Evolutionary conservation across 1,140 invertebrate species (phyloP), one percentile per base, ranked within the genome.

Genomic region (Pentalonia nigronervosa): DNA sequence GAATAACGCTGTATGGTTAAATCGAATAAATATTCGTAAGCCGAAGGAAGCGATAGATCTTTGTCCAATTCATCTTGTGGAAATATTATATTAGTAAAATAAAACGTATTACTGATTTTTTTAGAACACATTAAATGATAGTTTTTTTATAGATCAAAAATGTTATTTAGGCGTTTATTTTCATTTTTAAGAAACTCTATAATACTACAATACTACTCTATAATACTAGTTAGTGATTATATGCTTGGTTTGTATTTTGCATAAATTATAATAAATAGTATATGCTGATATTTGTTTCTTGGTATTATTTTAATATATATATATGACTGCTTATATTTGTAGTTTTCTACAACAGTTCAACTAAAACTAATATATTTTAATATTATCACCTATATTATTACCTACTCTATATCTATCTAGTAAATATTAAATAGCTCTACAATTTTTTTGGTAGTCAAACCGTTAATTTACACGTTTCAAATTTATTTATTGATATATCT

Each of bases 21-120:
- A 90, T 60, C 60, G 8, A 67, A 90, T 45, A 9, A 36, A 90
- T 90, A 60, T 67, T 90, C 11, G 11, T 90, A 47, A 86, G 41
- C 25, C 11, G 23, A 4, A 86, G 25, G 47, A 41, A 45, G 36
- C 36, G 41, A 30, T 34, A 90, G 11, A 87, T 87, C 47, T 86
- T 88, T 53, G 47, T 50, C 20, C 34, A 88, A 50, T 88, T 50
- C 7, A 23, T 48, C 14, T 48, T n/a, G 21, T n/a, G 50, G 11
- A 21, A 48, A 76, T 76, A n/a, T 76, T 76, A 76, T 76, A 67
- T 67, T 67, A 17, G 30, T 17, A 8, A n/a, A n/a, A n/a, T 67
- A n/a, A n/a, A n/a, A 14, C 30, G 8, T 67, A 76, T 76, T n/a
- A 67, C 25, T 4, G 20, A 76, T 14, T 76, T 14, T 76, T 76